phyloP scores from a whole-genome alignment of 2,797 vertebrate species.

The Periophthalmus magnuspinnatus region DNA sequence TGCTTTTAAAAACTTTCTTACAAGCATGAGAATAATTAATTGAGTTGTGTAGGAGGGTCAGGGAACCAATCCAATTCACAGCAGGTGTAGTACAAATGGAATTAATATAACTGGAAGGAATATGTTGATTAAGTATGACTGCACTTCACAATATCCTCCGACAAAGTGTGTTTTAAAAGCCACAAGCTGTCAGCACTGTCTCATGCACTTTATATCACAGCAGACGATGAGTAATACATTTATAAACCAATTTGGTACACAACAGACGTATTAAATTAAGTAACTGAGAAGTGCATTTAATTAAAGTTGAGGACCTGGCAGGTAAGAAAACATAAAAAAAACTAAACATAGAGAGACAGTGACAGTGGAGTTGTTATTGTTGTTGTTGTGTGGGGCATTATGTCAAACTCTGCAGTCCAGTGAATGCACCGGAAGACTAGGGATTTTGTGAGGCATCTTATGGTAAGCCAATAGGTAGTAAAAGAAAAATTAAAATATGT shows the following conservation, averaged over 20 bases:
- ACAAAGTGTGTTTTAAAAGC: constrained; percentile 19
- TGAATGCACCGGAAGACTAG: no score
- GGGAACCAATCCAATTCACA: background rate
- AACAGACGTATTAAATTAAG: constrained; percentile 32
- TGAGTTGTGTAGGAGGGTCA: background rate
- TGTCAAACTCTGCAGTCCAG: no score
- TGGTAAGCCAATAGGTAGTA: no score
- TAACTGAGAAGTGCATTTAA: constrained; percentile 36
- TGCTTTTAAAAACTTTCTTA: background rate
- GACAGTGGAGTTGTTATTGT: no score
- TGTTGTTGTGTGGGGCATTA: no score
- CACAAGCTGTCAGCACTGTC: constrained; percentile 26
- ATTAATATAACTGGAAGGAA: background rate
- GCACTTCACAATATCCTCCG: constrained; percentile 4
- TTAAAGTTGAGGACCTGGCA: constrained; percentile 31
- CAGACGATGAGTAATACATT: constrained; percentile 27
- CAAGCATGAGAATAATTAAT: background rate
- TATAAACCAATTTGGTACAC: constrained; percentile 23
- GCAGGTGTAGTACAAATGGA: constrained; percentile 15
- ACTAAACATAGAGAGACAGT: no score
- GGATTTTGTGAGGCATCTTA: no score
- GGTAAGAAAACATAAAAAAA: background rate
- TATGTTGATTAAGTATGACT: background rate
- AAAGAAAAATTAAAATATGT: no score
- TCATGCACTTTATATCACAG: constrained; percentile 25